Percentiles rank a stretch among this genome's conserved stretches.
Conservation (phyloP, 2,113 vertebrate species). For the Guaruba guarouba region DNA sequence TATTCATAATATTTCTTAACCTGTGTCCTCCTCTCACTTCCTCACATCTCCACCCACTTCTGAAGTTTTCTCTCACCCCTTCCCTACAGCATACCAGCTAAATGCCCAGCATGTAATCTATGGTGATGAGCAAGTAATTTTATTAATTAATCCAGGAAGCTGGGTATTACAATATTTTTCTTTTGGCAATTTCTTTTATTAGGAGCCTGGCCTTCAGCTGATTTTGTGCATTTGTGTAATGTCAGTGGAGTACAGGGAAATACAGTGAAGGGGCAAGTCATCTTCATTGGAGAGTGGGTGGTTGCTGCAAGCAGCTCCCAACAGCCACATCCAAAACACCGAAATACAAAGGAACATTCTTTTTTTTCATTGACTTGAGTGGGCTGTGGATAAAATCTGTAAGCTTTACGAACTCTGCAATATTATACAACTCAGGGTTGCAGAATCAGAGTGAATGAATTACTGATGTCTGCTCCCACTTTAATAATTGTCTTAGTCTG, state of each 20-base stretch:
- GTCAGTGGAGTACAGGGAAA: not conserved
- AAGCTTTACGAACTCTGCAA: not conserved
- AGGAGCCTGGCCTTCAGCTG: not conserved
- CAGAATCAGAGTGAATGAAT: not conserved
- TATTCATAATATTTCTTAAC: not conserved
- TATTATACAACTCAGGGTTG: not conserved
- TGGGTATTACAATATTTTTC: not conserved
- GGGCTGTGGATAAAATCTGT: not conserved
- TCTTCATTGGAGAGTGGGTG: not conserved
- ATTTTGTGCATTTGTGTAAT: not conserved
- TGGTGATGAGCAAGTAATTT: slow-evolving; percentile 50
- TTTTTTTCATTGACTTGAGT: not conserved
- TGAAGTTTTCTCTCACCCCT: not conserved
- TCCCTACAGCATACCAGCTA: not conserved
- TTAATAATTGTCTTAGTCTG: not conserved
- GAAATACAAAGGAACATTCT: not conserved
- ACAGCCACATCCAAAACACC: not conserved
- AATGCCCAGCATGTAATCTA: slow-evolving; percentile 23
- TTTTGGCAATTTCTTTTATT: not conserved
- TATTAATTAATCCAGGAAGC: slow-evolving; percentile 33
- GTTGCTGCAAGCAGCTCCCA: not conserved
- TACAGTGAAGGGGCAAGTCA: not conserved
- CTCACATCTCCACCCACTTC: not conserved
- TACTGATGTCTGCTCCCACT: not conserved
- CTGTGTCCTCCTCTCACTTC: not conserved